Conservation (phyloP, 2,888 invertebrate species). For the Volucella inflata region DNA sequence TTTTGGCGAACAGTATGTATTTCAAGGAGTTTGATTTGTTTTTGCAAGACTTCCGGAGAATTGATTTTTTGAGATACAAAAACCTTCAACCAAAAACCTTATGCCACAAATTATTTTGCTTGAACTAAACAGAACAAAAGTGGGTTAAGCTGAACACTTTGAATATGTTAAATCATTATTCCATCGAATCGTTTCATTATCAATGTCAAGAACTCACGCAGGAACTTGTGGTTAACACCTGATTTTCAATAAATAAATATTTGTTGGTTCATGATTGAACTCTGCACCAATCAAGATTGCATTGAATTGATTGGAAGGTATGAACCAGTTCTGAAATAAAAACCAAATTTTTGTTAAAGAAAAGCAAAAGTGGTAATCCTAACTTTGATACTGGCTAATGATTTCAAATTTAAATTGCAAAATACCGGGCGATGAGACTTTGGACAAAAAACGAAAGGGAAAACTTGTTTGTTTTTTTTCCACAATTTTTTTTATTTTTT, state of each 20-base stretch:
- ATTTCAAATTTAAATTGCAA: constrained; percentile 55
- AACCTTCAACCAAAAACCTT: constrained; percentile 25
- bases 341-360: background rate
- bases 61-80: constrained; percentile 11
- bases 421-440: constrained; percentile 24
- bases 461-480: constrained; percentile 45
- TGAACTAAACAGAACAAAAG: constrained; percentile 1
- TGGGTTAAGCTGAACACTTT: constrained; percentile 50
- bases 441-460: constrained; percentile 44
- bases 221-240: background rate
- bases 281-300: constrained; percentile 4
- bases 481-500: constrained; percentile 10
- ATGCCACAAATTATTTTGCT: background rate
- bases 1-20: constrained; percentile 35
- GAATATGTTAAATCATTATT: constrained; percentile 16
- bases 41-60: constrained; percentile 55
- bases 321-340: constrained; percentile 47
- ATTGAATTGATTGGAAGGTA: background rate
- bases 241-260: constrained; percentile 3
- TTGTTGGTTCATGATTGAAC: background rate
- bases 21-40: constrained; percentile 63
- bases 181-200: constrained; percentile 25
- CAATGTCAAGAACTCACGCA: constrained; percentile 59
- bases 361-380: constrained; percentile 56
- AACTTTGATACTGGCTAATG: constrained; percentile 3